Conservation (phyloP, 2,113 vertebrate genomes). For the Urocitellus parryii region DNA sequence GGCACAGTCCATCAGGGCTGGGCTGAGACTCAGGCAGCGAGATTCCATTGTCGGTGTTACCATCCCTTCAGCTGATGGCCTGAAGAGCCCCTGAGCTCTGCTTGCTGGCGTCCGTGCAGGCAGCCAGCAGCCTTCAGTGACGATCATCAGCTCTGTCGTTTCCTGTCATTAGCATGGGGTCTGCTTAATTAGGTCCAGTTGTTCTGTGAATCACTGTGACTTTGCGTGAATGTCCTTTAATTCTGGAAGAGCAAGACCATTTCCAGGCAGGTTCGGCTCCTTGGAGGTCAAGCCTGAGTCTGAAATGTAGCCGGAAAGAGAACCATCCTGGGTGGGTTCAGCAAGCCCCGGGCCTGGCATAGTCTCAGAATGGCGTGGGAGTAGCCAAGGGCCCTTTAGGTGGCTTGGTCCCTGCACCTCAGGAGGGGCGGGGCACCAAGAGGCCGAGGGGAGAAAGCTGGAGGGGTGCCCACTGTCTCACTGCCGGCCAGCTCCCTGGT, state of each 20-base stretch:
- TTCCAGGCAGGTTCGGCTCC: not conserved
- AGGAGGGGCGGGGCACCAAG: fast-evolving
- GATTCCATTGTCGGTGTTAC: not conserved
- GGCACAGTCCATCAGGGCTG: not conserved
- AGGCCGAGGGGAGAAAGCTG: not conserved
- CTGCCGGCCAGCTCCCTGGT: not conserved
- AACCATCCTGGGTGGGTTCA: not conserved
- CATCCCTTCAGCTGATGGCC: not conserved
- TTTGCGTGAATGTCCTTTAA: not conserved
- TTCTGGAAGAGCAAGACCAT: not conserved
- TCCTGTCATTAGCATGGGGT: not conserved
- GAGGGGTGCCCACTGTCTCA: not conserved
- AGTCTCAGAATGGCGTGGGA: not conserved
- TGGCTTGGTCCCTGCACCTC: not conserved
- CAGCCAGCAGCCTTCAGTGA: not conserved
- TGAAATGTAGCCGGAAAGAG: not conserved
- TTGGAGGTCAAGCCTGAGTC: slow-evolving; percentile 8
- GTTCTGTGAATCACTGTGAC: not conserved
- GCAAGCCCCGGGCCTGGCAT: not conserved
- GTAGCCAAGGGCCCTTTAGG: not conserved
- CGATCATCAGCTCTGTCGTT: not conserved
- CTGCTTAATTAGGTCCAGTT: not conserved
- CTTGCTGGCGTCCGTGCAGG: not conserved
- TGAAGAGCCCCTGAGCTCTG: not conserved
- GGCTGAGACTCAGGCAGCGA: not conserved